Evolutionary conservation across 1,140 invertebrate genomes (phyloP), one percentile per base, ranked within the genome.

Genomic region (Scaptodrosophila lebanonensis): DNA sequence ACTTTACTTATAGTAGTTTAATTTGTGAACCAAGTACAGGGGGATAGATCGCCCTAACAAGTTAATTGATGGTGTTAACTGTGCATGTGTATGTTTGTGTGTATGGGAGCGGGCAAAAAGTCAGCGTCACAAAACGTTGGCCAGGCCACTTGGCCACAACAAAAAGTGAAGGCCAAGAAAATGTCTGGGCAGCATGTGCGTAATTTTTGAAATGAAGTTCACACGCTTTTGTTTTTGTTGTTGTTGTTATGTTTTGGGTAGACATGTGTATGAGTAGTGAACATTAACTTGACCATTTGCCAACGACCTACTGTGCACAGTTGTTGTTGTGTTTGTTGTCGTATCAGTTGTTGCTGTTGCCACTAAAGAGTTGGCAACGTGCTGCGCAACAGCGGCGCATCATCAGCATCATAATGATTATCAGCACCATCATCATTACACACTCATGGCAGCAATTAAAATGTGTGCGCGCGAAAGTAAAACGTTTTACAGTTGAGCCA

Each of bases 381-480:
- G 12, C 25, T 36, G 12, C 22, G 15, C 43, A 25, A 36, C 20
- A 13, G 7, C 4, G 2, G 3, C 5, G 7, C 47, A 49, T 48
- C 20, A 45, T 35, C 44, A 47, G 18, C 7, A 22, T n/a, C 27
- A 40, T 50, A 5, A 51, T 39, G 42, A 51, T 56, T 18, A 65
- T 51, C 36, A 48, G 68, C 64, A 61, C 60, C 62, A 48, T 45
- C 20, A 48, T 60, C 27, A 49, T 52, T 63, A 73, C n/a, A n/a
- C n/a, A n/a, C n/a, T n/a, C n/a, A n/a, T n/a, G 70, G 40, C 54
- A 32, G 71, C 71, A 76, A 75, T 75, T 76, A 75, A 76, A 76
- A 66, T 30, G n/a, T n/a, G n/a, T n/a, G 22, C 40, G 45, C 63
- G 66, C 69, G 69, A 72, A 75, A 75, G 71, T 75, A 56, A 76